phyloP scores from a whole-genome alignment of 2,113 vertebrate genomes.

The Odobenus rosmarus region DNA sequence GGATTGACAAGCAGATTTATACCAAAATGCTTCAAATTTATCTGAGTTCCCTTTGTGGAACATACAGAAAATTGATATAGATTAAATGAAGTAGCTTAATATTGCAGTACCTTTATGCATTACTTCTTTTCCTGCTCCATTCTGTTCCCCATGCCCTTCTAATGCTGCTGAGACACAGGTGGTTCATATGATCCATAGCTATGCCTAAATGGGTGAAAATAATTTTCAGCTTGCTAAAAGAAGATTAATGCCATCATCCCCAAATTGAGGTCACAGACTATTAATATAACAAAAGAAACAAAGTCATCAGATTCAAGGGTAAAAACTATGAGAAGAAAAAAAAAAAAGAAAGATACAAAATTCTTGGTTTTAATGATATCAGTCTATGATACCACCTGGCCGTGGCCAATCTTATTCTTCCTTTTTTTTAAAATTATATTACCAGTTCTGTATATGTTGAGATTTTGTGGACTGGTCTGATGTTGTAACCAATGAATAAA shows the following conservation, averaged over 20 bases:
- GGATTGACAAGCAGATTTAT: background rate
- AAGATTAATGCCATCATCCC: background rate
- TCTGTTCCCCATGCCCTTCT: background rate
- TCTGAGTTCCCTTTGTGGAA: background rate
- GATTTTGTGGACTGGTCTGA: background rate
- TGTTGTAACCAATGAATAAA: background rate
- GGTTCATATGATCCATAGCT: background rate
- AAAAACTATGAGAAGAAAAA: background rate
- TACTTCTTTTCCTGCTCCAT: background rate
- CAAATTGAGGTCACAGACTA: background rate
- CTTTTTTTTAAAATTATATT: background rate
- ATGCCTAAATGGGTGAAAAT: background rate
- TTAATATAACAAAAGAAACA: background rate
- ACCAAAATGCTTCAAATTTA: background rate
- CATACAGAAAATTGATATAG: background rate
- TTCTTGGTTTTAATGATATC: background rate
- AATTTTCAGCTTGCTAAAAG: background rate
- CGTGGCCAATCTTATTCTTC: background rate
- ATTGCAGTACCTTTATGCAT: fast-evolving
- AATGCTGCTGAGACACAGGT: background rate
- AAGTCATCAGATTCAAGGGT: background rate
- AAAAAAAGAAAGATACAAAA: background rate
- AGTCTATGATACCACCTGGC: background rate
- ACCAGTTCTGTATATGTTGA: background rate
- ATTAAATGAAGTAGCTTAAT: background rate